Conservation (phyloP, 2,113 vertebrate species). For the Nibea coibor region DNA sequence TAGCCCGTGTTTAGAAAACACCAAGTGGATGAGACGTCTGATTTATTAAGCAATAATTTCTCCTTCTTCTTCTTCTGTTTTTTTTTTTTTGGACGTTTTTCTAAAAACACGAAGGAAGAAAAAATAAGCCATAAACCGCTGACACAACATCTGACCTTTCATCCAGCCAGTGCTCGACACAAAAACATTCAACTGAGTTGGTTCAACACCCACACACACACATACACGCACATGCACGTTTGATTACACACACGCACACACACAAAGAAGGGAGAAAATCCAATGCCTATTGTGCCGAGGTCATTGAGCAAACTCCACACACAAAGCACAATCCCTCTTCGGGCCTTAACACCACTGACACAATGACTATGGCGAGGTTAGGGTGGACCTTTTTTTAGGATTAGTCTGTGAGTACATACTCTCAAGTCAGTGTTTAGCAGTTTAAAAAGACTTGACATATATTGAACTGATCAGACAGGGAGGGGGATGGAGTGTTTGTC, state of each 20-base stretch:
- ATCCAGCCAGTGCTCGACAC: constrained; percentile 36
- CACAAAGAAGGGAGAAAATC: constrained; percentile 30
- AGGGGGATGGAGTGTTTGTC: constrained; percentile 83
- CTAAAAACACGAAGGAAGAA: neutral
- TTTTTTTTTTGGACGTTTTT: constrained; percentile 33
- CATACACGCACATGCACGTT: constrained; percentile 26
- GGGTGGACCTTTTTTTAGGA: constrained; percentile 82
- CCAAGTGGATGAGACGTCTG: constrained; percentile 38
- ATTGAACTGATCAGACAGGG: constrained; percentile 68
- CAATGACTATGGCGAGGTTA: constrained; percentile 77
- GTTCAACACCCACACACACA: constrained; percentile 10
- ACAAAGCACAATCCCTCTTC: constrained; percentile 65
- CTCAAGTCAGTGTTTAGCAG: constrained; percentile 68
- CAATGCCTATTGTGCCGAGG: constrained; percentile 55
- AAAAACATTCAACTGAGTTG: constrained; percentile 19
- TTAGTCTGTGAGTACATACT: constrained; percentile 82
- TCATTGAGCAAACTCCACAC: constrained; percentile 59
- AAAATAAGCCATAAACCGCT: constrained; percentile 39
- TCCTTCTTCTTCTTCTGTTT: neutral
- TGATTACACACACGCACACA: constrained; percentile 29
- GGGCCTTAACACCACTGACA: constrained; percentile 69
- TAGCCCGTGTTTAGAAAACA: constrained; percentile 52
- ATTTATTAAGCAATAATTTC: constrained; percentile 51
- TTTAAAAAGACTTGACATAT: constrained; percentile 64
- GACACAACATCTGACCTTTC: constrained; percentile 42